phyloP scores from a whole-genome alignment of 2,888 invertebrate genomes.

The Eristalis tenax region DNA sequence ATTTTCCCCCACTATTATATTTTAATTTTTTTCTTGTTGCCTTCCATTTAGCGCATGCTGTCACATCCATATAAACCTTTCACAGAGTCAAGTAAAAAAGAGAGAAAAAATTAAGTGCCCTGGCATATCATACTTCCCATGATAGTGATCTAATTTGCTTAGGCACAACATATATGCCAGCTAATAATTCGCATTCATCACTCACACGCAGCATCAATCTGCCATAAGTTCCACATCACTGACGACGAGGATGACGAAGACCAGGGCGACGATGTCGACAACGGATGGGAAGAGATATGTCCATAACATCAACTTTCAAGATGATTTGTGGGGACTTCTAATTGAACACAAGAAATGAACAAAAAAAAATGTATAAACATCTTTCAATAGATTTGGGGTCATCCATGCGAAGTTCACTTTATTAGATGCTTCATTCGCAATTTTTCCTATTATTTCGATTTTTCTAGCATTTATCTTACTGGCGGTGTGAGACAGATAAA shows the following conservation, averaged over 20 bases:
- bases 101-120: slow-evolving; percentile 36
- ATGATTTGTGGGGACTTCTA: slow-evolving; percentile 20
- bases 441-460: too few relatives aligned
- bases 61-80: slow-evolving; percentile 2
- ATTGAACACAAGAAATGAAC: slow-evolving; percentile 32
- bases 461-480: neutral
- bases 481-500: neutral
- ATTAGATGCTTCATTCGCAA: slow-evolving; percentile 1
- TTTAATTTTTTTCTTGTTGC: neutral
- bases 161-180: slow-evolving; percentile 43
- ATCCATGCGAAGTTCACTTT: slow-evolving; percentile 42
- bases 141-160: slow-evolving; percentile 65
- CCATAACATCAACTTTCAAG: neutral
- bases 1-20: slow-evolving; percentile 15
- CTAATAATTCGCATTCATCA: slow-evolving; percentile 60
- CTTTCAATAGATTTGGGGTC: slow-evolving; percentile 52
- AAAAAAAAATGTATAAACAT: slow-evolving; percentile 19
- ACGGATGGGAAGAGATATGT: neutral
- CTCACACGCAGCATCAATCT: slow-evolving; percentile 61
- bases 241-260: slow-evolving; percentile 11
- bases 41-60: neutral
- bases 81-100: neutral
- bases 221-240: slow-evolving; percentile 53
- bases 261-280: slow-evolving; percentile 10
- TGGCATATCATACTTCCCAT: slow-evolving; percentile 34